Conservation (phyloP, 2,797 vertebrate species). For the Enteromius paludinosus region DNA sequence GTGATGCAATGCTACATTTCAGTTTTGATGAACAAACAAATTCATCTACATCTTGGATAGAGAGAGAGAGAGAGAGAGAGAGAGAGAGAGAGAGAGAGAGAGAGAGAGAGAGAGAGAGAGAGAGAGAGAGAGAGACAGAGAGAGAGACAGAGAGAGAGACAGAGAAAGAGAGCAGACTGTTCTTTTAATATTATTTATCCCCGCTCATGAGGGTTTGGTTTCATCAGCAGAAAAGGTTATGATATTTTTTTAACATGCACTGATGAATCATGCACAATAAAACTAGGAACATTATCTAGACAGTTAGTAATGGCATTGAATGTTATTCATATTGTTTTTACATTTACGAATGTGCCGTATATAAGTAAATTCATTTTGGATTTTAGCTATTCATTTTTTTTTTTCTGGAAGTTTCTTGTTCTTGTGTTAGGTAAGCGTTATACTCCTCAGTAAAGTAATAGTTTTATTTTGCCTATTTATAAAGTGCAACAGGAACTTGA, state of each 20-base stretch:
- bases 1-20: background rate
- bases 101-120: background rate
- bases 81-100: background rate
- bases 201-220: constrained; percentile 8
- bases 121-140: background rate
- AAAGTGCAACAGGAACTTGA: constrained; percentile 22
- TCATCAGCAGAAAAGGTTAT: constrained; percentile 26
- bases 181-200: background rate
- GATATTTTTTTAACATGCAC: background rate
- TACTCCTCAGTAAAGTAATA: background rate
- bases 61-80: background rate
- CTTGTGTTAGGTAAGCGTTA: background rate
- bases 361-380: background rate
- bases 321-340: background rate
- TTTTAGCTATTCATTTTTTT: background rate
- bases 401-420: background rate
- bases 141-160: background rate
- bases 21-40: background rate
- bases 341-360: constrained; percentile 5
- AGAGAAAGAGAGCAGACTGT: background rate
- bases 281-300: background rate
- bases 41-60: background rate
- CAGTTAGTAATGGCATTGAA: background rate
- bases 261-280: constrained; percentile 17
- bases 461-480: constrained; percentile 40